These are phyloP conservation scores for Agrochola lota DNA, from an alignment of 2,888 invertebrate species.

Conservation along the genomic window DNA sequence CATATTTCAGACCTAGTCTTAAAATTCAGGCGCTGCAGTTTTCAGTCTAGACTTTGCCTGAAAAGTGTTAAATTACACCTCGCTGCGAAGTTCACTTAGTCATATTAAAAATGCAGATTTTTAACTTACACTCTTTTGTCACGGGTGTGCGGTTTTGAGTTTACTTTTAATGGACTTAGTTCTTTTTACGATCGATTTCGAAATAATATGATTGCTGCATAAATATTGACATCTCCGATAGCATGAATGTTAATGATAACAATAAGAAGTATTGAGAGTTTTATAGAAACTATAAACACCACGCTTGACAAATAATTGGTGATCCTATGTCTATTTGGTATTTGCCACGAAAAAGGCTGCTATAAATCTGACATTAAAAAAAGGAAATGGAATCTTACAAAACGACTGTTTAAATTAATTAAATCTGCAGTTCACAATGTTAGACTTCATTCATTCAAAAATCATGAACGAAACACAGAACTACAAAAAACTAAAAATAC, in stretches of 20 bases:
- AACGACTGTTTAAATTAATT: background rate
- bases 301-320: background rate
- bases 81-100: slow-evolving; percentile 66
- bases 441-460: background rate
- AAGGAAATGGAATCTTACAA: background rate
- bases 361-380: background rate
- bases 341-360: background rate
- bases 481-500: slow-evolving; percentile 3
- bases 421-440: background rate
- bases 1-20: slow-evolving; percentile 70
- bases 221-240: background rate
- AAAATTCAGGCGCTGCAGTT: slow-evolving; percentile 75
- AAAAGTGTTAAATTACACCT: slow-evolving; percentile 69
- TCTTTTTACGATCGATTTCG: background rate
- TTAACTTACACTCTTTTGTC: slow-evolving; percentile 55
- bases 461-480: slow-evolving; percentile 10
- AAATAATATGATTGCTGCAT: background rate
- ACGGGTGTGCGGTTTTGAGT: background rate
- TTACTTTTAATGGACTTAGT: background rate
- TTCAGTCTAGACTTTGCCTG: slow-evolving; percentile 70
- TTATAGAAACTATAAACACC: no score
- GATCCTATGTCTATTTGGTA: background rate
- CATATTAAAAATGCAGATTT: slow-evolving; percentile 72
- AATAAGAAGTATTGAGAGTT: background rate
- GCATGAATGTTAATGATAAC: no score